phyloP scores from a whole-genome alignment of 2,888 invertebrate species.

The Agrochola circellaris region DNA sequence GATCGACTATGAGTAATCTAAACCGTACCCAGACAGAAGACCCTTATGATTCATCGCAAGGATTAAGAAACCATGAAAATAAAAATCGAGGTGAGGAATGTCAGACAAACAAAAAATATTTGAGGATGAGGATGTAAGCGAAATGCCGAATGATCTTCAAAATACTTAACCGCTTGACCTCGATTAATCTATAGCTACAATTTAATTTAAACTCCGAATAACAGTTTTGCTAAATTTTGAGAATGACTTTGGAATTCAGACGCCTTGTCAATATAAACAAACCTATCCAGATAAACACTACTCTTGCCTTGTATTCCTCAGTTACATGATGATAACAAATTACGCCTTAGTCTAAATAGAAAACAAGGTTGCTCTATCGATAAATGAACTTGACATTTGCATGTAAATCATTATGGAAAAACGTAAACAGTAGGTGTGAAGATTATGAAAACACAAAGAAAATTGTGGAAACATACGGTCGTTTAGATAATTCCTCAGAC shows the following conservation, averaged over 20 bases:
- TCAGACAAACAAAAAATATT: constrained; percentile 50
- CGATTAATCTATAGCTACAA: constrained; percentile 24
- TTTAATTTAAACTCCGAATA: constrained; percentile 25
- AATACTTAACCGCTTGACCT: constrained; percentile 40
- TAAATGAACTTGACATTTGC: constrained; percentile 63
- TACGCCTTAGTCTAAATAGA: constrained; percentile 43
- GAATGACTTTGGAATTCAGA: constrained; percentile 10
- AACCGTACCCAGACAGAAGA: constrained; percentile 68
- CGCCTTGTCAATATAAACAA: constrained; percentile 29
- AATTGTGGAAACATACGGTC: constrained; percentile 47
- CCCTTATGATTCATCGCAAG: constrained; percentile 67
- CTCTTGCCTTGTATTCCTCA: constrained; percentile 34
- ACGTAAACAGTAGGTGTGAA: constrained; percentile 58
- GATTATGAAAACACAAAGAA: constrained; percentile 40
- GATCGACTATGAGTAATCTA: constrained; percentile 73
- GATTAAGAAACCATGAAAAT: constrained; percentile 62
- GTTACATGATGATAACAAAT: constrained; percentile 51
- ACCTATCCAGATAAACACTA: constrained; percentile 17
- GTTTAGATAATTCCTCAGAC: constrained; percentile 15
- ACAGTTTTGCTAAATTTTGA: constrained; percentile 20
- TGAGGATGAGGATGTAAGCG: constrained; percentile 21
- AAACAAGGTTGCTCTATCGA: constrained; percentile 59
- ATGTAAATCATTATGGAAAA: constrained; percentile 66
- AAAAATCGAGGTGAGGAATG: constrained; percentile 57
- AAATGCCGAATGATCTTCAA: constrained; percentile 37